Percentiles rank a stretch among this genome's conserved stretches.
Conservation (phyloP, 23 tunicate species). For the Oikopleura albicans region DNA sequence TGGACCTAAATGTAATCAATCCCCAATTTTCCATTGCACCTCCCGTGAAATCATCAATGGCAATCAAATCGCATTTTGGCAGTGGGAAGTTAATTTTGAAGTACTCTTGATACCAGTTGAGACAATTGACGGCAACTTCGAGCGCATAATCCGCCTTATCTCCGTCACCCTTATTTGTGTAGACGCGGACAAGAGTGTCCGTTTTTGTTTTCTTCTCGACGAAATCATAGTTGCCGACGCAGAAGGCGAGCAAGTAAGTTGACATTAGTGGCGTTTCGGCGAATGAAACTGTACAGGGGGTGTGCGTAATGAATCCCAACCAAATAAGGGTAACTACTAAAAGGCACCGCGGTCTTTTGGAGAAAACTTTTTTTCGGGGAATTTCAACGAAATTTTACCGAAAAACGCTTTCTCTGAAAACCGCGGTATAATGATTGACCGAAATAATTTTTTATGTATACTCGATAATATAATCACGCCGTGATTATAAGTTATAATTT, state of each 20-base stretch:
- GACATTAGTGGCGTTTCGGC: slow-evolving; percentile 78
- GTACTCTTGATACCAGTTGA: slow-evolving; percentile 64
- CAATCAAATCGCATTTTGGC: slow-evolving; percentile 77
- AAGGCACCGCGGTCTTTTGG: no score
- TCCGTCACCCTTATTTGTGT: slow-evolving; percentile 60
- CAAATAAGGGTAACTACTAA: no score
- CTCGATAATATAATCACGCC: no score
- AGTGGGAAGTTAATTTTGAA: slow-evolving; percentile 74
- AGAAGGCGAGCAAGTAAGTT: slow-evolving; percentile 82
- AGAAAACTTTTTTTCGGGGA: no score
- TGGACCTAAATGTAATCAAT: slow-evolving; percentile 56
- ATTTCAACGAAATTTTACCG: no score
- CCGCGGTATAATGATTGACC: no score
- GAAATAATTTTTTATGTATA: no score
- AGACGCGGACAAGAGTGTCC: slow-evolving; percentile 58
- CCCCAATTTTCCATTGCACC: slow-evolving; percentile 99
- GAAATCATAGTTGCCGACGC: slow-evolving; percentile 80
- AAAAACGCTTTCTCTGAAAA: no score
- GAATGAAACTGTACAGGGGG: no score
- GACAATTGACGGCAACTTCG: slow-evolving; percentile 52
- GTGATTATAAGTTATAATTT: no score
- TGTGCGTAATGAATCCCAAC: no score
- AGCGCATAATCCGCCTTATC: slow-evolving; percentile 29
- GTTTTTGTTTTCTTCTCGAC: slow-evolving; percentile 28
- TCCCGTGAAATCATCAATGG: slow-evolving; percentile 72